Conservation (phyloP, 2,113 vertebrate species). For the Crocuta crocuta region DNA sequence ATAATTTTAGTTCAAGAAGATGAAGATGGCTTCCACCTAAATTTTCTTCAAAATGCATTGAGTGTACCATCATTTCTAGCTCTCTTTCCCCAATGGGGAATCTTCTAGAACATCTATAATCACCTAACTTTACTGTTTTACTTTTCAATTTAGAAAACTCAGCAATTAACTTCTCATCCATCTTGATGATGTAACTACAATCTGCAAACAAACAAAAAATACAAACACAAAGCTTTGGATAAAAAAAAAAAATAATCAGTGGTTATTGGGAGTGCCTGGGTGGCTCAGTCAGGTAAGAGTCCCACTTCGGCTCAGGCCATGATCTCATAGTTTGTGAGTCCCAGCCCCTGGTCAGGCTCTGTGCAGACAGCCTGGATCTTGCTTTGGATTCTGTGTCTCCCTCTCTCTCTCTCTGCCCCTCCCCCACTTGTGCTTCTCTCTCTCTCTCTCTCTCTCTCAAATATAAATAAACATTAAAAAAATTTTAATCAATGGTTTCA, state of each 20-base stretch:
- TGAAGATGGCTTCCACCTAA: not conserved
- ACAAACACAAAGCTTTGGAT: not conserved
- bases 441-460: no score
- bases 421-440: no score
- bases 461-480: no score
- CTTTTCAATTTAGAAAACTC: not conserved
- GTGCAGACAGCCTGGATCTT: no score
- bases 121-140: not conserved
- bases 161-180: not conserved
- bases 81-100: not conserved
- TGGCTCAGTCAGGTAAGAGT: no score
- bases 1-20: conserved; percentile 1
- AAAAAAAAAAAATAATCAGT: not conserved
- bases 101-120: not conserved
- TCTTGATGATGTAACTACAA: not conserved
- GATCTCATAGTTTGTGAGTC: no score
- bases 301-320: no score
- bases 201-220: not conserved
- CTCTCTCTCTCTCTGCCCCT: no score
- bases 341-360: no score
- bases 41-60: not conserved
- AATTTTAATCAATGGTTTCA: not conserved
- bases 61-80: not conserved
- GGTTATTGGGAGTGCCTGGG: no score
- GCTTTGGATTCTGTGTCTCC: no score